These are phyloP conservation scores for Threskiornis aethiopicus DNA, from an alignment of 2,797 vertebrate genomes.

Conservation along the genomic window DNA sequence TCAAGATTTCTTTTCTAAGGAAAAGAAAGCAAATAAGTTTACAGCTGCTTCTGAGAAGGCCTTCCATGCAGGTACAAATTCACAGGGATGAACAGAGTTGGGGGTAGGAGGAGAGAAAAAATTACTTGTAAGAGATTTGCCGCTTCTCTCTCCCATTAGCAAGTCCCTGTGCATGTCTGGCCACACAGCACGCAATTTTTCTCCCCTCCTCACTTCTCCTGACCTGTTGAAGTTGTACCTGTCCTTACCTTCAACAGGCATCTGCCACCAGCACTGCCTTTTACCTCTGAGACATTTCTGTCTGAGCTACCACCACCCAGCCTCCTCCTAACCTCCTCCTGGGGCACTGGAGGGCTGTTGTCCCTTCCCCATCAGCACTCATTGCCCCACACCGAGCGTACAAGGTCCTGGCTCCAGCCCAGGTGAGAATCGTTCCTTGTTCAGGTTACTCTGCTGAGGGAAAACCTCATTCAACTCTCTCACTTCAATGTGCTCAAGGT, in stretches of 20 bases:
- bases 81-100: neutral
- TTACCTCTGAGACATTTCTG: neutral
- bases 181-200: neutral
- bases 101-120: neutral
- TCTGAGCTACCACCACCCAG: fast-evolving
- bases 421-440: neutral
- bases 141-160: neutral
- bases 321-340: neutral
- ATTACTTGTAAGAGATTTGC: neutral
- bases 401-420: neutral
- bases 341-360: neutral
- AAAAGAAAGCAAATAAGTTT: neutral
- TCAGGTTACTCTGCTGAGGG: neutral
- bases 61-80: neutral
- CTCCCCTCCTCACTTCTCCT: neutral
- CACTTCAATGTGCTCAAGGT: neutral
- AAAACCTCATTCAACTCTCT: neutral
- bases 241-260: neutral
- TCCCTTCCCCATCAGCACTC: neutral
- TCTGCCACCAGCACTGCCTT: neutral
- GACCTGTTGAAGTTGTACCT: neutral
- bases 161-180: neutral
- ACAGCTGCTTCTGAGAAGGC: neutral
- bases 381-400: neutral
- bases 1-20: neutral